Evolutionary conservation across 30 jellyfish, hydroid and myxozoan genomes (phyloP).

Genomic region (Aurelia sp.): DNA sequence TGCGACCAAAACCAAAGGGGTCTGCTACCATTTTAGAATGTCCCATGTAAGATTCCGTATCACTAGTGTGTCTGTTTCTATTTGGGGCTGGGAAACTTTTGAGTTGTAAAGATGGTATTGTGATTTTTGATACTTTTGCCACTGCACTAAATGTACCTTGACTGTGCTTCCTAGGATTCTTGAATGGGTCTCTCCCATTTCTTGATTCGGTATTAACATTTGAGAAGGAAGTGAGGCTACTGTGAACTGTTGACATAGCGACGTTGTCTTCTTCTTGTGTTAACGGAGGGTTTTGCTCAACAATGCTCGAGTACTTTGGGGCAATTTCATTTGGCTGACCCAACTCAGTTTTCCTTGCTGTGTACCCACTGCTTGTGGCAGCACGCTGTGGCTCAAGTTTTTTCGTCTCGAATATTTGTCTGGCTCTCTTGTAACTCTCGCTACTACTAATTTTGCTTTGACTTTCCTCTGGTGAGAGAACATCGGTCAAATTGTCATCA

Average conservation of each 20-base stretch:
- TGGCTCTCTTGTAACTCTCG: constrained; percentile 71
- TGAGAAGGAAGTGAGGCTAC: constrained; percentile 27
- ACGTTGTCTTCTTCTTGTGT: constrained; percentile 26
- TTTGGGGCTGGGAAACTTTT: constrained; percentile 48
- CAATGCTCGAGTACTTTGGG: constrained; percentile 14
- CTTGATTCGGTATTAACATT: constrained; percentile 40
- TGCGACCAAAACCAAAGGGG: constrained; percentile 73
- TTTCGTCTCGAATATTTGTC: constrained; percentile 66
- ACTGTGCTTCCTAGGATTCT: constrained; percentile 33
- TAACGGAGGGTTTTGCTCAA: constrained; percentile 51
- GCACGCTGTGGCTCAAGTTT: constrained; percentile 55
- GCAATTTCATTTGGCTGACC: constrained; percentile 20
- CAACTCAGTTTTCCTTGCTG: constrained; percentile 5
- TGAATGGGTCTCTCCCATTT: constrained; percentile 41
- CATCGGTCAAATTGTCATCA: constrained; percentile 50
- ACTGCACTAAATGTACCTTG: constrained; percentile 72
- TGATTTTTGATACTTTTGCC: constrained; percentile 79
- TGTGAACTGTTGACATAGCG: constrained; percentile 66
- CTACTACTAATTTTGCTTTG: constrained; percentile 39
- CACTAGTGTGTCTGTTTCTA: constrained; percentile 61
- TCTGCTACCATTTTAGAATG: constrained; percentile 55
- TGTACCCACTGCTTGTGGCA: background rate
- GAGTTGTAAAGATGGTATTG: constrained; percentile 76
- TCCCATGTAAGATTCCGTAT: constrained; percentile 68
- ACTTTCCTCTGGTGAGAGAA: constrained; percentile 64